Percentiles rank a stretch among this genome's conserved stretches.
Conservation (phyloP, 2,113 vertebrate species). For the Montifringilla adamsi region DNA sequence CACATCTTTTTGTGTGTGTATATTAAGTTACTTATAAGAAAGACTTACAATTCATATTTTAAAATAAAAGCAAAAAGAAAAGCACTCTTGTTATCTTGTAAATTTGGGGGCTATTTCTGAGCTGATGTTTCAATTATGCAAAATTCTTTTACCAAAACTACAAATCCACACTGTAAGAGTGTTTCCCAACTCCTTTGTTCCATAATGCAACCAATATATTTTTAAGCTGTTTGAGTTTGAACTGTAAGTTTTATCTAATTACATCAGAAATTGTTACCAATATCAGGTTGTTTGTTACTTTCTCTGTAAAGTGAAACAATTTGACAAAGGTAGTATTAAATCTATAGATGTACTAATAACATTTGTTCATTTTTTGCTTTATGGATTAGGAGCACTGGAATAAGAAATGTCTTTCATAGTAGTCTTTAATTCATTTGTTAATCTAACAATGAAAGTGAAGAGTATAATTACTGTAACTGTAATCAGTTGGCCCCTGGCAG, state of each 20-base stretch:
- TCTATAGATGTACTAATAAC: background rate
- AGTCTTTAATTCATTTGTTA: conserved; percentile 4
- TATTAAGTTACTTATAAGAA: background rate
- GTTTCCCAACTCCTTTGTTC: background rate
- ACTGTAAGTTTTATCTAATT: background rate
- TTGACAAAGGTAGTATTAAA: background rate
- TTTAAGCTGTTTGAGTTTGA: background rate
- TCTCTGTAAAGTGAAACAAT: background rate
- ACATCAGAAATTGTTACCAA: background rate
- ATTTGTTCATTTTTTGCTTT: background rate
- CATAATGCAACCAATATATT: background rate
- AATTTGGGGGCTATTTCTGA: background rate
- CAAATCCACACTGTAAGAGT: background rate
- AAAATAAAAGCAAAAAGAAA: background rate
- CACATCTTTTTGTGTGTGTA: background rate
- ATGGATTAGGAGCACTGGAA: background rate
- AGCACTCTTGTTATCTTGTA: background rate
- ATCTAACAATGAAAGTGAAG: background rate
- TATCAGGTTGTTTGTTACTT: background rate
- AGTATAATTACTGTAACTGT: background rate
- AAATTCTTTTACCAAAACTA: background rate
- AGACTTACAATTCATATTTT: background rate
- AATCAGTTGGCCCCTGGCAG: background rate
- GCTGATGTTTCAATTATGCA: background rate
- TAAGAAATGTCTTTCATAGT: background rate